Evolutionary conservation across 2,888 invertebrate genomes (phyloP), one percentile per base, ranked within the genome.

Genomic region (Patella caerulea): DNA sequence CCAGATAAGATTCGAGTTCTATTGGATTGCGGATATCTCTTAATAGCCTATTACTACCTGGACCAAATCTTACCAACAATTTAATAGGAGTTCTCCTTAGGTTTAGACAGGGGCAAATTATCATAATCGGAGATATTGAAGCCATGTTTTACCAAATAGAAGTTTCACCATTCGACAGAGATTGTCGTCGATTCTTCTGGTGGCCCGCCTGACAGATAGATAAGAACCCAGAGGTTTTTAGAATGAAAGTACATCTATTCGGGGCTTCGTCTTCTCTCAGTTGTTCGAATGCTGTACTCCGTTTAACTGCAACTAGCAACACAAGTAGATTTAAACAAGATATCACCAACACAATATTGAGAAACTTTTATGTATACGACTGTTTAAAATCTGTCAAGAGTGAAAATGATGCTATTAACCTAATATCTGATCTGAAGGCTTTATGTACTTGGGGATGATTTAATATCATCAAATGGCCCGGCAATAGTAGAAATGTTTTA

Each of bases 1-100:
- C 80, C 80, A 54, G 45, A 77, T 15, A 76, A 76, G 55, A 52
- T 83, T 2, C 34, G 82, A 59, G 81, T 78, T 11, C 81, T 82
- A 14, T 83, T 83, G 56, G 80, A 83, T 55, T 78, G 77, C 55
- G 79, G 81, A 3, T n/a, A 3, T 83, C 82, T 14, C 73, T 84
- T 14, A 84, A 83, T 65, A 72, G 76, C 15, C 56, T 76, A 52
- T 72, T 84, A 15, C 29, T 83, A 17, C 82, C 78, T 53, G 84
- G 84, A 3, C 83, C 84, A 14, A 82, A 85, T 71, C 77, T 84
- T 12, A 81, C 76, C n/a, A 84, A 84, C 53, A 82, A 71, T 52
- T 74, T 84, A 24, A 19, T 84, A 17, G 83, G 82, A 12, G 83
- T 80, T 15, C 71, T 84, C 19, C 54, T 79, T 2, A 74, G 82